Evolutionary conservation across 1,140 invertebrate species (phyloP).

Genomic region (Druon quercuslanigerum): DNA sequence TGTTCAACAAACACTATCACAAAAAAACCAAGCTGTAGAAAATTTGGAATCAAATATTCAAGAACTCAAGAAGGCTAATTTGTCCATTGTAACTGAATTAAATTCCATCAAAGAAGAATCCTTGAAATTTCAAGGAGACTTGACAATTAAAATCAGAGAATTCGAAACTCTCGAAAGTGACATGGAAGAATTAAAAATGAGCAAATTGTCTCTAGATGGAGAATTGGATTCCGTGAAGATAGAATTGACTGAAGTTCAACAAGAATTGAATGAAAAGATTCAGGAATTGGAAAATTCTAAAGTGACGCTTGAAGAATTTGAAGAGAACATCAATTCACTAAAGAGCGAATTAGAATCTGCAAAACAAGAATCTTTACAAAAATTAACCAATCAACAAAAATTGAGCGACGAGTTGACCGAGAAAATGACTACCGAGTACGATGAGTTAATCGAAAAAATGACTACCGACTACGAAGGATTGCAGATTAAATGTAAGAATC

Average conservation of each 20-base stretch:
- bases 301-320: conserved; percentile 1
- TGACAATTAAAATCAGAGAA: conserved; percentile 36
- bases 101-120: not conserved
- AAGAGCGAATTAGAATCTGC: conserved; percentile 35
- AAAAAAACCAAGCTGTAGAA: conserved; percentile 37
- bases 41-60: conserved; percentile 32
- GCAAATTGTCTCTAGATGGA: not conserved
- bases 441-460: no score
- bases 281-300: conserved; percentile 14
- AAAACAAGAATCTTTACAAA: conserved; percentile 32
- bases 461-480: no score
- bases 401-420: conserved; percentile 21
- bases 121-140: not conserved
- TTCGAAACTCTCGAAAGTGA: conserved; percentile 43
- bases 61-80: conserved; percentile 37
- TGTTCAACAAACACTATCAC: conserved; percentile 9
- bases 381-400: conserved; percentile 33
- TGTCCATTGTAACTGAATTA: conserved; percentile 38
- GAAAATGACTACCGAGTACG: conserved; percentile 1
- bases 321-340: conserved; percentile 18
- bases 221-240: not conserved
- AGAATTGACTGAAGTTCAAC: conserved; percentile 5
- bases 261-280: conserved; percentile 24
- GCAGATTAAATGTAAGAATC: no score
- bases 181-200: conserved; percentile 45